Base-by-base conservation (phyloP, 2,888 invertebrate species). In the Anagyrus pseudococci region DNA sequence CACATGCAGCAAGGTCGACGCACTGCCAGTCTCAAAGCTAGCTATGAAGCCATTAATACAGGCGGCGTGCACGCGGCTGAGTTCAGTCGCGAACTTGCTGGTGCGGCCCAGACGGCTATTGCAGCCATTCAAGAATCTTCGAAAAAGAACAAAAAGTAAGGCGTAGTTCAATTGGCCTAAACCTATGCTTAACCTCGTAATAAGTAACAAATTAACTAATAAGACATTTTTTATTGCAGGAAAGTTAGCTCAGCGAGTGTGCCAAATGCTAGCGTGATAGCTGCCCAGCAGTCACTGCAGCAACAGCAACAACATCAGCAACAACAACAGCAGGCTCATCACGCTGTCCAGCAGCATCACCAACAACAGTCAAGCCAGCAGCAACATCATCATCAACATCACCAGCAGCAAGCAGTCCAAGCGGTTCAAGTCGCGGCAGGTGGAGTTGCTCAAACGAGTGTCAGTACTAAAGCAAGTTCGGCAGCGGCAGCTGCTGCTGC, bases 1-100 rank as follows among this genome's bases (percentile, higher is more conserved):
- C 82, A 93, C 88, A 94, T 96, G 93, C 93, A 93, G 75, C 95
- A 96, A 73, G 97, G 97, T 0, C 86, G 98, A 48, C 87, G 97
- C 57, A 96, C 96, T 0, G 94, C 96, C 1, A 94, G 95, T 72
- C 83, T 97, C 69, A 97, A 97, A 82, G 96, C 97, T 15, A 96
- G 96, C 29, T 96, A 95, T 78, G 97, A 97, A 80, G 96, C 96
- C 0, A 90, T 92, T 59, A 88, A 89, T 67, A 86, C 89, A 0
- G 84, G 86, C 0, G 84, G 86, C 0, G 82, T 84, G 2, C 85
- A 86, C 64, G 90, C 90, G 62, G 86, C 89, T 66, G 86, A 88
- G 73, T 87, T 90, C 60, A 89, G 89, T 25, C 83, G 88, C 64
- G 92, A 90, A 75, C 82, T 89, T 60, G 88, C 89, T 7, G 88